Evolutionary conservation across 2,113 vertebrate species (phyloP).

Genomic region (Chrysemys picta): DNA sequence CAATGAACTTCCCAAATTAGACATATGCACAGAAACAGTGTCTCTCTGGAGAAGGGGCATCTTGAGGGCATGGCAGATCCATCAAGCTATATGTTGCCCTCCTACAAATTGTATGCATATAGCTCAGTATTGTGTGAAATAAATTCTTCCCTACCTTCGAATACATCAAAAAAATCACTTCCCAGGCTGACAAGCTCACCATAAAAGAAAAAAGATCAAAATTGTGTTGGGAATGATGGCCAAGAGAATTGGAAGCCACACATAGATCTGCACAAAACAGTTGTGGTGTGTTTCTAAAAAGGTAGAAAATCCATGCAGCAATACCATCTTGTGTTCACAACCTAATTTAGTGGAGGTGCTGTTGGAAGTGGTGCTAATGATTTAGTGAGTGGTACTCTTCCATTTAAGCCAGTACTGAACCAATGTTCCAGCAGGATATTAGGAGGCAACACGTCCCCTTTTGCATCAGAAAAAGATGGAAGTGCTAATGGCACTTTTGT

Average conservation of each 20-base stretch:
- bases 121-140: background rate
- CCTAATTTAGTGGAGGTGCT: rapidly evolving
- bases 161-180: background rate
- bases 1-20: background rate
- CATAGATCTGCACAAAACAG: background rate
- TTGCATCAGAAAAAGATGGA: background rate
- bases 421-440: background rate
- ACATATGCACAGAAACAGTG: background rate
- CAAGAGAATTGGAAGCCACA: background rate
- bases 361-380: background rate
- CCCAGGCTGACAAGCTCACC: background rate
- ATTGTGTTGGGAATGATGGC: background rate
- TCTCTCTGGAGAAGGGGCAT: background rate
- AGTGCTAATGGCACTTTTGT: background rate
- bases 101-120: background rate
- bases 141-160: background rate
- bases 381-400: background rate
- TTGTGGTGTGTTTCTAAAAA: background rate
- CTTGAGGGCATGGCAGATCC: background rate
- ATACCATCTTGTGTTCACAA: background rate
- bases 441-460: rapidly evolving
- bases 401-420: background rate
- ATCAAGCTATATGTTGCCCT: background rate
- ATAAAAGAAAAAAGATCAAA: background rate
- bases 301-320: slow-evolving; percentile 11